A percentile compares a stretch with the other conserved stretches of the same genome.
Evolutionary conservation across 2,888 invertebrate genomes (phyloP).

Genomic region (Aphidoletes aphidimyza): DNA sequence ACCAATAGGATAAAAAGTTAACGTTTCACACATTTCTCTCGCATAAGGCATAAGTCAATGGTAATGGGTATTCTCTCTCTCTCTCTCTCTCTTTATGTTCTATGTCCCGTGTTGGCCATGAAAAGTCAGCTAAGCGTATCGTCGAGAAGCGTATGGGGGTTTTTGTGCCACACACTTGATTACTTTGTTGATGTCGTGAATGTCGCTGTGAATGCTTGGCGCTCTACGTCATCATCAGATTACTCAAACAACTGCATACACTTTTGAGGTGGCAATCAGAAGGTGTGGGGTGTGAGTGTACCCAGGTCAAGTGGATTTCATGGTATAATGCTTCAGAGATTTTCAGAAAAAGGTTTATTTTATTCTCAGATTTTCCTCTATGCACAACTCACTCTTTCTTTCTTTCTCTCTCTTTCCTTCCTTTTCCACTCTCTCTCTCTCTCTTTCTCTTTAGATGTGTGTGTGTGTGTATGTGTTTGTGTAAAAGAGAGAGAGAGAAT

Average conservation of each 20-base stretch:
- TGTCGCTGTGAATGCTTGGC: constrained; percentile 24
- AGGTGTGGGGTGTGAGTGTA: neutral
- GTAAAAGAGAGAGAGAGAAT: neutral
- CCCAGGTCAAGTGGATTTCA: constrained; percentile 53
- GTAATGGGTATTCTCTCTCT: neutral
- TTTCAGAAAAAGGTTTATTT: constrained; percentile 44
- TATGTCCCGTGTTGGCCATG: no score
- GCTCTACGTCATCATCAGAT: constrained; percentile 47
- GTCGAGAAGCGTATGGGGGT: no score
- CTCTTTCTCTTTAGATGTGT: neutral
- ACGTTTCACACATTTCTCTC: constrained; percentile 44
- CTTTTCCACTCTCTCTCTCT: neutral
- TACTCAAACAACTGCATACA: neutral
- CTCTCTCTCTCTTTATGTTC: neutral
- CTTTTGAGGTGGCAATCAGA: no score
- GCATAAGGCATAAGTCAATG: constrained; percentile 31
- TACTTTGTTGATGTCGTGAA: constrained; percentile 38
- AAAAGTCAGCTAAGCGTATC: neutral
- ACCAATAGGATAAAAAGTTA: constrained; percentile 38
- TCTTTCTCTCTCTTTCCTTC: neutral
- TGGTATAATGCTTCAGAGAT: constrained; percentile 48
- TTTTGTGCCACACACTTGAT: neutral
- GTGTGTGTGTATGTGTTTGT: neutral
- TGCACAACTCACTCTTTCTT: neutral
- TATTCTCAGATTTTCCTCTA: constrained; percentile 45